phyloP scores from a whole-genome alignment of 2,888 invertebrate genomes.

The Sesamia inferens region DNA sequence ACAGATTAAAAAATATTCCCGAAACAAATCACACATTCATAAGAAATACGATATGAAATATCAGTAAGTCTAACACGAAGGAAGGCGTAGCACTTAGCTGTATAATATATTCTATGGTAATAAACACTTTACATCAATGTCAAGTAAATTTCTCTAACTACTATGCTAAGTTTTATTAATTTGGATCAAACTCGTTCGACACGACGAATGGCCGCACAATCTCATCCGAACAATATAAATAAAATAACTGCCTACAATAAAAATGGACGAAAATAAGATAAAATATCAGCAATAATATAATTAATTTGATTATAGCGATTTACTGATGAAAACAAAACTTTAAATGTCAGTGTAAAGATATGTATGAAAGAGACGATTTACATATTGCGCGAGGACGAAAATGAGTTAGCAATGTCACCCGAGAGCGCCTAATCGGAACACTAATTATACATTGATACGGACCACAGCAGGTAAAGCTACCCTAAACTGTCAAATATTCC shows the following conservation, averaged over 20 bases:
- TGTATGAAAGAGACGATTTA: slow-evolving; percentile 45
- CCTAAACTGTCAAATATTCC: too few relatives aligned
- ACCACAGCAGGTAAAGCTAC: too few relatives aligned
- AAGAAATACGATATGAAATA: slow-evolving; percentile 50
- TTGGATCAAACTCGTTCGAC: slow-evolving; percentile 39
- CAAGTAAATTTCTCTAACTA: slow-evolving; percentile 72
- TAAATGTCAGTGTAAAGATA: slow-evolving; percentile 30
- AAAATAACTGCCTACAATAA: slow-evolving; percentile 22
- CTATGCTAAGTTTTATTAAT: slow-evolving; percentile 46
- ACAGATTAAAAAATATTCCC: slow-evolving; percentile 44
- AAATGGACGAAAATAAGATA: slow-evolving; percentile 27
- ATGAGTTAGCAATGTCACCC: slow-evolving; percentile 1
- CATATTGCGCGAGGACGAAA: background rate
- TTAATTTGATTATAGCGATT: too few relatives aligned
- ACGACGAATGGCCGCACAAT: slow-evolving; percentile 35
- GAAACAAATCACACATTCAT: slow-evolving; percentile 49
- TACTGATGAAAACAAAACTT: too few relatives aligned
- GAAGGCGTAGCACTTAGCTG: slow-evolving; percentile 33
- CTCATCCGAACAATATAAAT: slow-evolving; percentile 2
- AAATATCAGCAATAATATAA: too few relatives aligned
- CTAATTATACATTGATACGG: too few relatives aligned
- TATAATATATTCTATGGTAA: slow-evolving; percentile 31
- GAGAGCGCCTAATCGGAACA: background rate
- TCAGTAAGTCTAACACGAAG: slow-evolving; percentile 32
- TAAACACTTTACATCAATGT: slow-evolving; percentile 69